These are phyloP conservation scores for Tragopan temminckii DNA, from an alignment of 2,797 vertebrate genomes.

Conservation along the genomic window DNA sequence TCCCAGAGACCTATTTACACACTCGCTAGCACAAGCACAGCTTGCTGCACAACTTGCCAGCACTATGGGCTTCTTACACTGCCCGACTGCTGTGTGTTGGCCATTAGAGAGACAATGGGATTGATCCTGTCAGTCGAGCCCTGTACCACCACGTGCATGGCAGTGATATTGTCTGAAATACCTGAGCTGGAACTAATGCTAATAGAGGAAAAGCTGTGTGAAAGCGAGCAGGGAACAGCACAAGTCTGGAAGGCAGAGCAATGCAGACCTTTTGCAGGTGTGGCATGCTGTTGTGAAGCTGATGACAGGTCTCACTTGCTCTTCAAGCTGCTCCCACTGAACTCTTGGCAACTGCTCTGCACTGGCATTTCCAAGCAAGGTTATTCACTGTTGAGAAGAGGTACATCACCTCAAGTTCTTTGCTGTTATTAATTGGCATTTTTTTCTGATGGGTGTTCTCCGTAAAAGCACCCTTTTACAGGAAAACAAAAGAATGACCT, in stretches of 20 bases:
- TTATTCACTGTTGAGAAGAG: neutral
- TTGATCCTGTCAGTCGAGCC: neutral
- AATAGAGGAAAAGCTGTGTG: neutral
- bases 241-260: neutral
- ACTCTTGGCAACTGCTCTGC: neutral
- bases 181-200: neutral
- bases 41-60: constrained; percentile 32
- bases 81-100: neutral
- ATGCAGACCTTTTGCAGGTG: neutral
- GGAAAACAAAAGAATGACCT: neutral
- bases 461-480: neutral
- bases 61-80: neutral
- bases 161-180: neutral
- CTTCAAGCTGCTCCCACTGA: neutral
- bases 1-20: constrained; percentile 46
- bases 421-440: neutral
- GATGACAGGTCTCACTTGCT: neutral
- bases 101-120: neutral
- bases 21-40: neutral
- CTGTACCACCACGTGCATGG: neutral
- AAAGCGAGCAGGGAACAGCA: neutral
- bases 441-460: neutral
- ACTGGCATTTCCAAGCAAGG: neutral
- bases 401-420: neutral
- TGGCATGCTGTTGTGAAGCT: neutral